A percentile compares a stretch with the other conserved stretches of the same genome.
Evolutionary conservation across 2,888 invertebrate genomes (phyloP).

Genomic region (Chrysotoxum bicinctum): DNA sequence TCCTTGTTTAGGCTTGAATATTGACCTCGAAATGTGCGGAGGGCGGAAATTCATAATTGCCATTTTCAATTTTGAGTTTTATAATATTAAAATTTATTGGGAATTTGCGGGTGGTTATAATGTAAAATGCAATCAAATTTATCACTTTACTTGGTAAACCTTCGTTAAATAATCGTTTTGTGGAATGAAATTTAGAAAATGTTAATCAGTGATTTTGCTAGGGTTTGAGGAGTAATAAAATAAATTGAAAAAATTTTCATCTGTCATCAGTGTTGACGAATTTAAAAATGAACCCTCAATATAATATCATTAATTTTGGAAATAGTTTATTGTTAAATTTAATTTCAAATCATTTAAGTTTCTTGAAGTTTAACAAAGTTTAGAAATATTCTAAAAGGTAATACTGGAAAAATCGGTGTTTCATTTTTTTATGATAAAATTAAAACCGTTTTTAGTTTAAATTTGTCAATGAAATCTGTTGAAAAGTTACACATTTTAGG

Average conservation of each 20-base stretch:
- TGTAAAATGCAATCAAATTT: not conserved
- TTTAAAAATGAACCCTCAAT: too few species aligned
- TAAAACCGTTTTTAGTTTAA: too few species aligned
- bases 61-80: slow-evolving; percentile 32
- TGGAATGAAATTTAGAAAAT: not conserved
- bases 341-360: too few species aligned
- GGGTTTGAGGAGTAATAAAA: not conserved
- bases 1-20: not conserved
- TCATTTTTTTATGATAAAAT: too few species aligned
- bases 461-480: too few species aligned
- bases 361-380: too few species aligned
- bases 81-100: slow-evolving; percentile 3
- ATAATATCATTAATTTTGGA: too few species aligned
- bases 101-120: not conserved
- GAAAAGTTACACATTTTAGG: too few species aligned
- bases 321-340: too few species aligned
- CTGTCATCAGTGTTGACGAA: not conserved
- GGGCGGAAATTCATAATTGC: slow-evolving; percentile 23
- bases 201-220: not conserved
- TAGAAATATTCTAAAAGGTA: too few species aligned
- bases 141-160: not conserved
- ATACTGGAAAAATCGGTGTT: too few species aligned
- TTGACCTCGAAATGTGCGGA: not conserved
- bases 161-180: not conserved
- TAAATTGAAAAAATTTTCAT: not conserved